Evolutionary conservation across 2,797 vertebrate species (phyloP).

Genomic region (Protosalanx chinensis): DNA sequence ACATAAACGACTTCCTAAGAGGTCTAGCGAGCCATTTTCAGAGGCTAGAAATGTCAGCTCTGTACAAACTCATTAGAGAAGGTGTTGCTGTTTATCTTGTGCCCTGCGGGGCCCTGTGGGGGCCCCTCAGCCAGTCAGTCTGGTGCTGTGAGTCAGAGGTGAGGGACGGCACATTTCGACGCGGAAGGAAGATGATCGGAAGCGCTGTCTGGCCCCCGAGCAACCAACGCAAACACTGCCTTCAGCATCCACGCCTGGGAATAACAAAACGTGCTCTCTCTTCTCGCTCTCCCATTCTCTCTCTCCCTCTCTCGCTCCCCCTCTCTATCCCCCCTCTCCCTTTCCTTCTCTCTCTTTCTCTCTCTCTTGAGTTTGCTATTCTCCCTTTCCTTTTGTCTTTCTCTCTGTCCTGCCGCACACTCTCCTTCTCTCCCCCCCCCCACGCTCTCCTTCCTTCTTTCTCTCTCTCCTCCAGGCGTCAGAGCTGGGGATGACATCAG

Average conservation of each 20-base stretch:
- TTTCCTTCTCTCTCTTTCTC: constrained; percentile 27
- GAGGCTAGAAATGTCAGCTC: too few relatives aligned
- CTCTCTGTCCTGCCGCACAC: constrained; percentile 26
- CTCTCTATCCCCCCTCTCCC: constrained; percentile 26
- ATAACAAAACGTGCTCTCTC: constrained; percentile 56
- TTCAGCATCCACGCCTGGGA: constrained; percentile 65
- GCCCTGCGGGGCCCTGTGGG: too few relatives aligned
- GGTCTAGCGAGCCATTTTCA: too few relatives aligned
- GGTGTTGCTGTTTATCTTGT: too few relatives aligned
- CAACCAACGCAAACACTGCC: constrained; percentile 31
- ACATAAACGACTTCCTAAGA: too few relatives aligned
- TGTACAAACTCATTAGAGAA: too few relatives aligned
- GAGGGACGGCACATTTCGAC: too few relatives aligned
- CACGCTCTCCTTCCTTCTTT: constrained; percentile 16
- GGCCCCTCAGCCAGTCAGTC: too few relatives aligned
- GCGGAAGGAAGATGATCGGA: constrained; percentile 31
- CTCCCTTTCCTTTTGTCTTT: background rate
- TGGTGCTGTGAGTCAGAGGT: too few relatives aligned
- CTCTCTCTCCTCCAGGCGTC: constrained; percentile 70
- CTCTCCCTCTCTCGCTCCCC: constrained; percentile 13
- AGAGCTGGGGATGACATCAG: constrained; percentile 87
- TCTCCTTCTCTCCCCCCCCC: background rate
- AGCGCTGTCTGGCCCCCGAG: constrained; percentile 46
- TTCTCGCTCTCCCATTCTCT: background rate
- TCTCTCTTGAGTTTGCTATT: background rate